Conservation (phyloP, 2,888 invertebrate genomes). For the Mechanitis messenoides region DNA sequence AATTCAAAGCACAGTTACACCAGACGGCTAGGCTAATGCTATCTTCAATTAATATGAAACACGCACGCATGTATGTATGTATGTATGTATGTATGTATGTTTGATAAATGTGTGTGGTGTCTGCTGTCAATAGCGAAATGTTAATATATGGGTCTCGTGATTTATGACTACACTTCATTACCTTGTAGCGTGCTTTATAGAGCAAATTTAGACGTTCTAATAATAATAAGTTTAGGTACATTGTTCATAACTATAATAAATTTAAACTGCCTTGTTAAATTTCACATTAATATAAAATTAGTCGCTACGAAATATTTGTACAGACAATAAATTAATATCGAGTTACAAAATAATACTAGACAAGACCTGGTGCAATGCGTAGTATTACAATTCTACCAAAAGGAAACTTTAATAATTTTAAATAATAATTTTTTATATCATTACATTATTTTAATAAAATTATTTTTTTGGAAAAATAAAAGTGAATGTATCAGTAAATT, state of each 20-base stretch:
- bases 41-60: constrained; percentile 6
- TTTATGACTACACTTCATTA: constrained; percentile 63
- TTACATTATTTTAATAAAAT: neutral
- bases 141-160: constrained; percentile 46
- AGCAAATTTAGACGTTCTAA: constrained; percentile 19
- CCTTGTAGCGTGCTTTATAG: constrained; percentile 19
- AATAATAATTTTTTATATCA: no score
- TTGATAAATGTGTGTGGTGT: constrained; percentile 29
- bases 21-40: neutral
- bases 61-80: constrained; percentile 17
- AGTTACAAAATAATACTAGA: constrained; percentile 47
- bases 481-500: neutral
- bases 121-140: constrained; percentile 52
- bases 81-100: constrained; percentile 29
- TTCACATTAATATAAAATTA: constrained; percentile 53
- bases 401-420: neutral
- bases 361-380: constrained; percentile 31
- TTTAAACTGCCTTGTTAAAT: constrained; percentile 26
- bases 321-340: constrained; percentile 61
- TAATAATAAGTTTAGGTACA: constrained; percentile 14
- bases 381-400: constrained; percentile 11
- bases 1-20: neutral
- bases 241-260: no score
- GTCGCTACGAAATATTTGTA: constrained; percentile 49
- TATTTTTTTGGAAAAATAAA: neutral